A percentile compares a stretch with the other conserved stretches of the same genome.
Conservation (phyloP, 2,797 vertebrate species). For the Hippopotamyrus pictus region DNA sequence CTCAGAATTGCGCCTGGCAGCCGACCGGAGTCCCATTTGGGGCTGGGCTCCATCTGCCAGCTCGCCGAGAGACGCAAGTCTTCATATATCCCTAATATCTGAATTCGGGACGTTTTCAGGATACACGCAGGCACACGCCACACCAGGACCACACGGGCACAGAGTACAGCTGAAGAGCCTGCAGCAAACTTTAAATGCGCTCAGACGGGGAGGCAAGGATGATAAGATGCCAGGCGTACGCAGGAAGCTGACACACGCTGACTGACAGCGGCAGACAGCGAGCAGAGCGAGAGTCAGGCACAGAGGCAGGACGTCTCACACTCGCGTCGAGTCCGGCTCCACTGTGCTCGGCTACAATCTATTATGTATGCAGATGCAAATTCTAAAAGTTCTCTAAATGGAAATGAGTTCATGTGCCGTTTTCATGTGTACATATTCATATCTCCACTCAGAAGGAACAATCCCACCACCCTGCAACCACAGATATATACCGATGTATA, state of each 20-base stretch:
- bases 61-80: not conserved
- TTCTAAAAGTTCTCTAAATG: slow-evolving; percentile 9
- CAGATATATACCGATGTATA: not conserved
- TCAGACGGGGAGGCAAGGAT: not conserved
- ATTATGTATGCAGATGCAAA: slow-evolving; percentile 2
- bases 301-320: not conserved
- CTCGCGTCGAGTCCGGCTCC: not conserved
- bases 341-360: not conserved
- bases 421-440: slow-evolving; percentile 1
- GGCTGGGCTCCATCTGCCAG: not conserved
- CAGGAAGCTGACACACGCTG: not conserved
- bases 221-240: not conserved
- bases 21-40: not conserved
- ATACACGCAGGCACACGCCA: not conserved
- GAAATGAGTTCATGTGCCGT: not conserved
- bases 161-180: not conserved
- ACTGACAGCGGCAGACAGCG: not conserved
- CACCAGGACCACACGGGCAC: not conserved
- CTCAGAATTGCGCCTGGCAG: not conserved
- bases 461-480: not conserved
- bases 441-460: not conserved
- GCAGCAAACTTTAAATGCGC: not conserved
- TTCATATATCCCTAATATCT: not conserved
- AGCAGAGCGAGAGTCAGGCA: not conserved
- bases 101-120: not conserved